A percentile compares a stretch with the other conserved stretches of the same genome.
Evolutionary conservation across 2,797 vertebrate genomes (phyloP).

Genomic region (Enteromius radiatus): DNA sequence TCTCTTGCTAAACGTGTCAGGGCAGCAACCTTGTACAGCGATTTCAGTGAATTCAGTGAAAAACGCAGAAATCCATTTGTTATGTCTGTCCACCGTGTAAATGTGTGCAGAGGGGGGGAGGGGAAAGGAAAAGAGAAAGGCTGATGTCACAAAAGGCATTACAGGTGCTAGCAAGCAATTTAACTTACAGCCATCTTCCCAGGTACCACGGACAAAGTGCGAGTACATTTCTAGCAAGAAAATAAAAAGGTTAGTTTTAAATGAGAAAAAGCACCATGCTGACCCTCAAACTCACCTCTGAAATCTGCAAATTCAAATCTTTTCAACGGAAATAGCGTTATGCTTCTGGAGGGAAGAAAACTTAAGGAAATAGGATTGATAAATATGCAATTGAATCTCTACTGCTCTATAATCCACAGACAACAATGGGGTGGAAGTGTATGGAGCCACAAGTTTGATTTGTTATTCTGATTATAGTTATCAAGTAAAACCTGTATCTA

Average conservation of each 20-base stretch:
- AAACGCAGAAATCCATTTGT: conserved; percentile 52
- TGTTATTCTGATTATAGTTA: conserved; percentile 41
- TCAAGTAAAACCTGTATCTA: conserved; percentile 22
- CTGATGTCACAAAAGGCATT: conserved; percentile 38
- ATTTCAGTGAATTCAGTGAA: conserved; percentile 34
- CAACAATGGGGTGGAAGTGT: neutral
- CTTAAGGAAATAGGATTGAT: conserved; percentile 20
- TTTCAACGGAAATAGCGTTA: conserved; percentile 27
- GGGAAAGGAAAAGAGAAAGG: conserved; percentile 26
- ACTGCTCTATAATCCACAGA: conserved; percentile 12
- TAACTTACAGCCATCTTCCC: conserved; percentile 37
- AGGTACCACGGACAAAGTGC: neutral
- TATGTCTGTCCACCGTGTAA: conserved; percentile 34
- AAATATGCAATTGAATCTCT: conserved; percentile 15
- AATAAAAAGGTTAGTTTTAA: conserved; percentile 29
- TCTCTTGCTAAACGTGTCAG: conserved; percentile 38
- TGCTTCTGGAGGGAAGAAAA: neutral
- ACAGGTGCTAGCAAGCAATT: conserved; percentile 28
- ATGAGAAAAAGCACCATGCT: conserved; percentile 2
- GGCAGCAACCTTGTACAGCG: conserved; percentile 49
- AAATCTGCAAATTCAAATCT: conserved; percentile 32
- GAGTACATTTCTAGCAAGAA: neutral
- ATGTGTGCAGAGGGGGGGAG: neutral
- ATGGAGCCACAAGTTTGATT: conserved; percentile 4
- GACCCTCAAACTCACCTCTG: conserved; percentile 26